phyloP scores from a whole-genome alignment of 2,888 invertebrate genomes.

The Eristalis tenax region DNA sequence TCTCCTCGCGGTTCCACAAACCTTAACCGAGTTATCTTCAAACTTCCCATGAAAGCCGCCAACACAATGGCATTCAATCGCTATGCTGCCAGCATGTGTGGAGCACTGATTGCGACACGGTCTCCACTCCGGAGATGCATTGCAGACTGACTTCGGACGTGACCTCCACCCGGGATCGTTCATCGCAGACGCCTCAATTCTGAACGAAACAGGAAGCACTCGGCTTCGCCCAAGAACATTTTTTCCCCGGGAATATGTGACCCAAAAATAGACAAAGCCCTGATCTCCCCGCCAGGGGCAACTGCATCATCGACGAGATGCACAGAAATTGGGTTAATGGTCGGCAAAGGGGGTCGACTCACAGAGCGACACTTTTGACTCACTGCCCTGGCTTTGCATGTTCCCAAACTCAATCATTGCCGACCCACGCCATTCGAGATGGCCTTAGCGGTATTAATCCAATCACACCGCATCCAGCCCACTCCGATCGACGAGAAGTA shows the following conservation, averaged over 20 bases:
- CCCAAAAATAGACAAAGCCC: background rate
- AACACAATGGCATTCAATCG: constrained; percentile 11
- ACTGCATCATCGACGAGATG: background rate
- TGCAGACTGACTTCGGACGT: constrained; percentile 17
- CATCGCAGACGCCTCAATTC: constrained; percentile 10
- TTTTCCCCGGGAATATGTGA: background rate
- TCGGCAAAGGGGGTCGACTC: background rate
- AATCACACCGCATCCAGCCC: constrained; percentile 34
- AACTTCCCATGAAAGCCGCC: constrained; percentile 5
- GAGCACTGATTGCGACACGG: constrained; percentile 22
- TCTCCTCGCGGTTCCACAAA: background rate
- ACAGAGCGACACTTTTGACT: constrained; percentile 8
- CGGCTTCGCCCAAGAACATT: background rate
- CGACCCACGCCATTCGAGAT: constrained; percentile 27
- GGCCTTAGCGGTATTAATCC: constrained; percentile 60
- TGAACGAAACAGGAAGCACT: background rate
- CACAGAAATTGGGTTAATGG: constrained; percentile 46
- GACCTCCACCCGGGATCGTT: constrained; percentile 21
- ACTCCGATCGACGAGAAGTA: background rate
- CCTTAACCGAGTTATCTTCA: constrained; percentile 8
- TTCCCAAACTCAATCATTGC: background rate
- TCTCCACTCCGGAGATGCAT: background rate
- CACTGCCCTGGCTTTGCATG: background rate
- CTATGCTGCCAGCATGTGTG: background rate
- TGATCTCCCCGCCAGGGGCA: background rate